A percentile compares a stretch with the other conserved stretches of the same genome.
Evolutionary conservation across 2,113 vertebrate species (phyloP).

Genomic region (Anhinga anhinga): DNA sequence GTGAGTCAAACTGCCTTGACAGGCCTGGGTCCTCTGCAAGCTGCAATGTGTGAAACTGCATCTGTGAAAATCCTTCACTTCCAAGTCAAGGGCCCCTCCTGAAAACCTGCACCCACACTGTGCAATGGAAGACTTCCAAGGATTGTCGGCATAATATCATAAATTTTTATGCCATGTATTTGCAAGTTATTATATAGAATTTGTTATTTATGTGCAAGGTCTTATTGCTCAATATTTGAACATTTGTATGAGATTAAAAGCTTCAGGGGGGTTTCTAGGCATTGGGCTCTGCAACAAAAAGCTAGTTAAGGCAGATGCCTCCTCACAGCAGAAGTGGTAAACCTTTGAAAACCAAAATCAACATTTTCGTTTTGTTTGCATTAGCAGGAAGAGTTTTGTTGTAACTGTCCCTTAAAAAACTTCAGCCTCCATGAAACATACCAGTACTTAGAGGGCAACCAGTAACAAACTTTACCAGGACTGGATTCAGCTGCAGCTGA

Average conservation of each 20-base stretch:
- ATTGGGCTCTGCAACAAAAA: not conserved
- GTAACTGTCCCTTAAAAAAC: not conserved
- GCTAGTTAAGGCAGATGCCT: not conserved
- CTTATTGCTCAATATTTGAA: not conserved
- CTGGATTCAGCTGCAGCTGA: not conserved
- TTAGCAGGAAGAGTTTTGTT: not conserved
- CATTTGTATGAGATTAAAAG: not conserved
- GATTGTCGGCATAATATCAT: not conserved
- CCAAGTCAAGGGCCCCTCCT: not conserved
- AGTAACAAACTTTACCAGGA: not conserved
- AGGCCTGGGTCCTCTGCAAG: not conserved
- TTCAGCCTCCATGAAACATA: not conserved
- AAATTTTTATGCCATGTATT: not conserved
- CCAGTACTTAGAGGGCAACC: not conserved
- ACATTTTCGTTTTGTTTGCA: not conserved
- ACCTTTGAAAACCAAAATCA: not conserved
- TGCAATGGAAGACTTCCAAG: not conserved
- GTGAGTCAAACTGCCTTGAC: not conserved
- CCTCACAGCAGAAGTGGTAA: not conserved
- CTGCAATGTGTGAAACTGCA: not conserved
- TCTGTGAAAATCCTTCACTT: not conserved
- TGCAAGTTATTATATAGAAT: not conserved
- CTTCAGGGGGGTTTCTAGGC: not conserved
- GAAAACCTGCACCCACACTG: not conserved
- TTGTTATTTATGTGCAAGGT: not conserved